Evolutionary conservation across 2,888 invertebrate species (phyloP).

Genomic region (Busseola fusca): DNA sequence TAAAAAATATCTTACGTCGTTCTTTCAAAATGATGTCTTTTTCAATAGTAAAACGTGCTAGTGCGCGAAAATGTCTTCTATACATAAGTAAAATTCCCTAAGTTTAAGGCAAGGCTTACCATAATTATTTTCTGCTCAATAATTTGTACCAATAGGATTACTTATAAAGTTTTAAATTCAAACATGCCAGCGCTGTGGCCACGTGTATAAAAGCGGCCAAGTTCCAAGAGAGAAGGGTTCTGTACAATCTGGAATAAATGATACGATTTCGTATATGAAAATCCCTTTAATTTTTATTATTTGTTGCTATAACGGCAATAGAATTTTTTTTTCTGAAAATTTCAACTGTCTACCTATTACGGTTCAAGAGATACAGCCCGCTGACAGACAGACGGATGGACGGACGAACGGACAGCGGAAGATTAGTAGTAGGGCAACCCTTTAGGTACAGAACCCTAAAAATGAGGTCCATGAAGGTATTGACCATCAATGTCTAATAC

Average conservation of each 20-base stretch:
- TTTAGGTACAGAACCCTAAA: neutral
- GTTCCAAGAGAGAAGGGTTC: neutral
- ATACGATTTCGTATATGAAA: too few relatives aligned
- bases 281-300: neutral
- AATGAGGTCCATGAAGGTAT: neutral
- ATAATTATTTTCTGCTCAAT: constrained; percentile 9
- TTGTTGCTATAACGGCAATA: neutral
- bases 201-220: neutral
- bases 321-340: neutral
- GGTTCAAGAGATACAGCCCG: neutral
- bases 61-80: neutral
- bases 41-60: neutral
- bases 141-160: neutral
- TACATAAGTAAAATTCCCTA: neutral
- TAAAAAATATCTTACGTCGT: constrained; percentile 8
- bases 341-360: neutral
- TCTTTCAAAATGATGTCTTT: constrained; percentile 1
- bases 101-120: constrained; percentile 1
- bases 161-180: constrained; percentile 1
- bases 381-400: neutral
- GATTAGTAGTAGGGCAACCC: neutral
- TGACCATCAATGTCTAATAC: constrained; percentile 9
- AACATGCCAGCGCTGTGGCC: neutral
- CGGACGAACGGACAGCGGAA: neutral
- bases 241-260: neutral